These are phyloP conservation scores for Aproaerema taeniolella DNA, from an alignment of 2,888 invertebrate genomes.

Conservation along the genomic window DNA sequence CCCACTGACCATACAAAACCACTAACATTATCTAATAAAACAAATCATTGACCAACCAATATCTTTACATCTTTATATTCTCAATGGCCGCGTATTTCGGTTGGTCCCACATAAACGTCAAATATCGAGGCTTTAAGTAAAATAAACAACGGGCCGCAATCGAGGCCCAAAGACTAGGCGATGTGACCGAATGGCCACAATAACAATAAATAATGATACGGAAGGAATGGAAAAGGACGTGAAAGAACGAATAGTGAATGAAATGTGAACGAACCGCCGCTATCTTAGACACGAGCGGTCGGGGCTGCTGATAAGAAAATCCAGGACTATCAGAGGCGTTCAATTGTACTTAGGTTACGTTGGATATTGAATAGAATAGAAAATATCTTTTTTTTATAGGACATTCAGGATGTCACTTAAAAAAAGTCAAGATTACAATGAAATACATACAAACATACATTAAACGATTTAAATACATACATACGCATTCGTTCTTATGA, in stretches of 20 bases:
- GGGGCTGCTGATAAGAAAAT: not conserved
- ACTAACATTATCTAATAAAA: not conserved
- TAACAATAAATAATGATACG: constrained; percentile 63
- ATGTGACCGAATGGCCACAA: constrained; percentile 40
- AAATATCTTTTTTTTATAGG: too few relatives aligned
- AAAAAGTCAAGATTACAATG: too few relatives aligned
- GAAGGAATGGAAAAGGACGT: constrained; percentile 26
- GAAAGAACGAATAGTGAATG: constrained; percentile 25
- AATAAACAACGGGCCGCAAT: constrained; percentile 41
- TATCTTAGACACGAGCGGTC: not conserved
- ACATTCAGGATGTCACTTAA: too few relatives aligned
- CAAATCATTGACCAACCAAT: constrained; percentile 3
- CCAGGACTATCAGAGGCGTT: too few relatives aligned
- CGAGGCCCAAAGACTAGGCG: constrained; percentile 25
- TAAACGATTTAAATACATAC: too few relatives aligned
- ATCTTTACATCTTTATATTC: too few relatives aligned
- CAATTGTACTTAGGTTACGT: too few relatives aligned
- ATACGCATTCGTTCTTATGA: too few relatives aligned
- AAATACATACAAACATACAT: too few relatives aligned
- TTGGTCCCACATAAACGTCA: constrained; percentile 44
- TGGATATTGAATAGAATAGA: too few relatives aligned
- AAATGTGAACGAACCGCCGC: constrained; percentile 19
- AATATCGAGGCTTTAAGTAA: constrained; percentile 46
- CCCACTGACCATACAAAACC: not conserved
- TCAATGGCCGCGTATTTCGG: not conserved